Evolutionary conservation across 2,888 invertebrate genomes (phyloP), one percentile per base, ranked within the genome.

Genomic region (Chelonus formosanus): DNA sequence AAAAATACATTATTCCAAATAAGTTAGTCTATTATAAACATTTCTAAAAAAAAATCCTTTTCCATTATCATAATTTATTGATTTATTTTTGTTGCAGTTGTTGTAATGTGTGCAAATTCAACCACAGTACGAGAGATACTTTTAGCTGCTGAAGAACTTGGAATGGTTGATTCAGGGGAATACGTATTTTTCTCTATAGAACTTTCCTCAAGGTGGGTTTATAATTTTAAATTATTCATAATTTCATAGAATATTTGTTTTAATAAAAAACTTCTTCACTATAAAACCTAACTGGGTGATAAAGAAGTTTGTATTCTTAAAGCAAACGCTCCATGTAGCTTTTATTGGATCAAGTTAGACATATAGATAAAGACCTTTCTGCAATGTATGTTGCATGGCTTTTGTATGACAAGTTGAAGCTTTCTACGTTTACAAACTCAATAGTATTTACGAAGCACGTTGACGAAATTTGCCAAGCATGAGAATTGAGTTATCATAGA

Each of bases 111-210:
- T 81, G 97, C 97, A 0, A 95, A 93, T 77, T 93, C 94, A 0
- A 89, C 89, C 71, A 93, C 94, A 3, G 94, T 98, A 54, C 87
- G 98, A 63, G 92, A 97, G 81, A 95, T 99, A 74, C 90, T 98
- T 88, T 85, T 98, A 77, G 95, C 95, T 5, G 98, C 98, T 1
- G 93, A 96, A 75, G 94, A 96, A 72, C 88, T 98, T 70, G 94
- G 95, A 76, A 98, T 99, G 96, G 94, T 96, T 73, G 92, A 93
- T 65, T 94, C 93, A 67, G 98, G 98, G 5, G 98, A 98, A 86
- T 99, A 98, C 85, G 96, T 97, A 61, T 97, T 99, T 88, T 95
- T 99, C 86, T 98, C 97, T 85, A 95, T 98, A 77, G 97, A 98
- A 84, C 88, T 98, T 45, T 97, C 96, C 85, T 95, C 95, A 73